Evolutionary conservation across 1,140 invertebrate species (phyloP), one percentile per base, ranked within the genome.

Genomic region (Papilio aristodemus): DNA sequence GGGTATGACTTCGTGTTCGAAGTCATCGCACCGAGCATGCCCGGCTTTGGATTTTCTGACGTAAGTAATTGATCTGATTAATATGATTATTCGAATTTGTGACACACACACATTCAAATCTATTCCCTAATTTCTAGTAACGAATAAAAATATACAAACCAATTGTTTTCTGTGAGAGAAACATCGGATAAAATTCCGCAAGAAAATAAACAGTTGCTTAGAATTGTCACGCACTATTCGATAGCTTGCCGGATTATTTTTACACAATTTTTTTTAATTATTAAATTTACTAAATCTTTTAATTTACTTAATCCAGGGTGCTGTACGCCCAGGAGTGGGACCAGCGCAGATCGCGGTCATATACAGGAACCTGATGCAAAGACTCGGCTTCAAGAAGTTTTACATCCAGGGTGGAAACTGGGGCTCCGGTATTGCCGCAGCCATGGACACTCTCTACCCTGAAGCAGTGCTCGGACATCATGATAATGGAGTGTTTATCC

Each of bases 391-490:
- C 80, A 74, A 94, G 0, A 94, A 94, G 77, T 98, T 94, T 80
- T 94, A 96, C 43, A 86, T 95, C 0, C 96, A 98, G 86, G 96
- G 96, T 13, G 96, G 96, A 14, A 97, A 98, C 80, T 96, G 95
- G 95, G 96, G 96, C 5, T 77, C 93, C 6, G 1, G 93, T 0
- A 93, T 96, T 69, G 92, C 89, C 0, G 67, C 87, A 0, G 76
- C 86, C 64, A 71, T 78, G 39, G 71, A 63, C 22, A 74, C 74
- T 14, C n/a, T 74, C 11, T 78, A 69, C 43, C 74, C 69, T 41
- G 41, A 74, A 10, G 72, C 69, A 59, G 66, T 89, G 13, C 74
- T 89, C 2, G 86, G 86, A 7, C 71, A 76, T 66, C 86, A 89
- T 32, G 79, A 68, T 9, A 89, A 89, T 60, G 71, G 83, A 69